Conservation (phyloP, 2,888 invertebrate genomes). For the Exocentrus adspersus region DNA sequence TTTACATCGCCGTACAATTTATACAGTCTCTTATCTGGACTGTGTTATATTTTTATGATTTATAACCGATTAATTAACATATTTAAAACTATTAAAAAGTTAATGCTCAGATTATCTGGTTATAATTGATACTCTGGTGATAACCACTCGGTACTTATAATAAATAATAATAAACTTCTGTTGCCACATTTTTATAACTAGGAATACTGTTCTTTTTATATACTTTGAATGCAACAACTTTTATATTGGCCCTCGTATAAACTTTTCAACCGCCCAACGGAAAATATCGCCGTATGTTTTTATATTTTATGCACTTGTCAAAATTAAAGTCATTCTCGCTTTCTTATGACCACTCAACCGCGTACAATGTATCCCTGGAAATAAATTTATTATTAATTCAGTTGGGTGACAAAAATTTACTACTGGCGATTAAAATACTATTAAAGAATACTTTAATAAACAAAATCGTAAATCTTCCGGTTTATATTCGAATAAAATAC, state of each 20-base stretch:
- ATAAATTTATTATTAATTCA: conserved; percentile 1
- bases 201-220: too few relatives aligned
- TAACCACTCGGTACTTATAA: not conserved
- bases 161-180: not conserved
- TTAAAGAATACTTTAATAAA: conserved; percentile 11
- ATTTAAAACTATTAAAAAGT: not conserved
- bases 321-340: not conserved
- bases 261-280: not conserved
- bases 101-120: not conserved
- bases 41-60: not conserved
- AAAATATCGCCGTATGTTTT: not conserved
- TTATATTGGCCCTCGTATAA: too few relatives aligned
- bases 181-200: not conserved
- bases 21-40: too few relatives aligned
- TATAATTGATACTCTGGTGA: not conserved
- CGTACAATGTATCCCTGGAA: conserved; percentile 13
- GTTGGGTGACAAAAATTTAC: conserved; percentile 12
- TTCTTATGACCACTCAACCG: not conserved
- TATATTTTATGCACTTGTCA: not conserved
- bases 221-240: too few relatives aligned
- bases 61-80: not conserved
- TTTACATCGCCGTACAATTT: not conserved
- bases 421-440: not conserved
- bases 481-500: conserved; percentile 24
- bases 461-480: conserved; percentile 18